Evolutionary conservation across 2,113 vertebrate genomes (phyloP).

Genomic region (Psittacula cyanocephala): DNA sequence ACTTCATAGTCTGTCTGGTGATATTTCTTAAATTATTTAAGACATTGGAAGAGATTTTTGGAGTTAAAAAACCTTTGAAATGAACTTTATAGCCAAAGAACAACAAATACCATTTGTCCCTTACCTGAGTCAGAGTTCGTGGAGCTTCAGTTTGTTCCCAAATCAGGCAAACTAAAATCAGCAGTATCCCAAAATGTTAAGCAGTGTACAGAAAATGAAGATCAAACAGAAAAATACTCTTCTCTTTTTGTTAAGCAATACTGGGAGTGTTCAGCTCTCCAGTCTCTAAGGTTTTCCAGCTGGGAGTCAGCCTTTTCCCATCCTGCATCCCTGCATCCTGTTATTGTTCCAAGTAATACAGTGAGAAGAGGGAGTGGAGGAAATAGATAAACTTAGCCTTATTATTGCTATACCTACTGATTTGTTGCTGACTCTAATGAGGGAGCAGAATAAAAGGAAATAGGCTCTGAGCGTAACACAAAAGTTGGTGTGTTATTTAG

Average conservation of each 20-base stretch:
- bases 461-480: neutral
- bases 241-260: slow-evolving; percentile 29
- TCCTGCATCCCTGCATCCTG: slow-evolving; percentile 80
- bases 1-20: neutral
- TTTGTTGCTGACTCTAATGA: slow-evolving; percentile 26
- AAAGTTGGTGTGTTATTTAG: neutral
- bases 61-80: neutral
- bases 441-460: slow-evolving; percentile 49
- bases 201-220: neutral
- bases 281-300: slow-evolving; percentile 66
- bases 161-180: neutral
- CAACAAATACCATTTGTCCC: neutral
- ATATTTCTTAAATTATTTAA: neutral
- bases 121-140: slow-evolving; percentile 26
- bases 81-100: neutral
- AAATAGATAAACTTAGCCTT: slow-evolving; percentile 76
- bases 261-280: slow-evolving; percentile 65
- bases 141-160: neutral
- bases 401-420: slow-evolving; percentile 47
- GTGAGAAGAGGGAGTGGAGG: slow-evolving; percentile 72
- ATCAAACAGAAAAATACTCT: slow-evolving; percentile 21
- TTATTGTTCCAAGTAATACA: slow-evolving; percentile 79
- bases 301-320: slow-evolving; percentile 79
- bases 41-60: neutral
- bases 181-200: neutral